phyloP scores from a whole-genome alignment of 2,888 invertebrate species.

The Eurois occulta region DNA sequence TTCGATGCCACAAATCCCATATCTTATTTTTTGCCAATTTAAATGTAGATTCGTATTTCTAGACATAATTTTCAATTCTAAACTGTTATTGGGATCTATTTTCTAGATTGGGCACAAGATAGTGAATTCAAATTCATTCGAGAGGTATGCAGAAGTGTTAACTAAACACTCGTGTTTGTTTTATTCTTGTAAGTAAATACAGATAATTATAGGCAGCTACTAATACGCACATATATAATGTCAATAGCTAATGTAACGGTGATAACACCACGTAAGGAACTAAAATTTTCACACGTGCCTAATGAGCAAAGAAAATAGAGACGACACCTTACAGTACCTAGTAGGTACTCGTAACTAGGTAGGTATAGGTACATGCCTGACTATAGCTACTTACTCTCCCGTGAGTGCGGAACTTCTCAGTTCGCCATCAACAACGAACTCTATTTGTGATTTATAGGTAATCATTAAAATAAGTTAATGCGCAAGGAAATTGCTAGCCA shows the following conservation, averaged over 20 bases:
- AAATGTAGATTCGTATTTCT: conserved; percentile 39
- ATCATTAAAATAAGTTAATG: conserved; percentile 72
- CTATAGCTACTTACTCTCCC: conserved; percentile 13
- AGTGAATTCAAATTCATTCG: conserved; percentile 43
- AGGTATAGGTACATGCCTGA: neutral
- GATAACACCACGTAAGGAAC: conserved; percentile 71
- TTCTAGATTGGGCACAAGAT: conserved; percentile 26
- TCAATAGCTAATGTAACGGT: conserved; percentile 78
- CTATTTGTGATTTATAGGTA: conserved; percentile 65
- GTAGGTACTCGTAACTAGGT: neutral
- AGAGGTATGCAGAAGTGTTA: conserved; percentile 54
- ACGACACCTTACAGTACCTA: conserved; percentile 31
- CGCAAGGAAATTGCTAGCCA: conserved; percentile 66
- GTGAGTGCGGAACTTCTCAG: conserved; percentile 27
- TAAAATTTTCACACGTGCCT: conserved; percentile 78
- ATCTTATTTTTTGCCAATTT: conserved; percentile 42
- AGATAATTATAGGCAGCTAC: conserved; percentile 71
- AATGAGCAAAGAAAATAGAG: conserved; percentile 66
- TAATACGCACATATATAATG: conserved; percentile 72
- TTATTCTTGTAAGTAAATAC: conserved; percentile 68
- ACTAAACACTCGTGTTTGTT: conserved; percentile 56
- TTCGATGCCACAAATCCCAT: conserved; percentile 37
- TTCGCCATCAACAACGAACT: conserved; percentile 42
- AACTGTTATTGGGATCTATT: conserved; percentile 39
- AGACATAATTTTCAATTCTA: conserved; percentile 34